Evolutionary conservation across 1,140 invertebrate species (phyloP).

Genomic region (Cydia splendana): DNA sequence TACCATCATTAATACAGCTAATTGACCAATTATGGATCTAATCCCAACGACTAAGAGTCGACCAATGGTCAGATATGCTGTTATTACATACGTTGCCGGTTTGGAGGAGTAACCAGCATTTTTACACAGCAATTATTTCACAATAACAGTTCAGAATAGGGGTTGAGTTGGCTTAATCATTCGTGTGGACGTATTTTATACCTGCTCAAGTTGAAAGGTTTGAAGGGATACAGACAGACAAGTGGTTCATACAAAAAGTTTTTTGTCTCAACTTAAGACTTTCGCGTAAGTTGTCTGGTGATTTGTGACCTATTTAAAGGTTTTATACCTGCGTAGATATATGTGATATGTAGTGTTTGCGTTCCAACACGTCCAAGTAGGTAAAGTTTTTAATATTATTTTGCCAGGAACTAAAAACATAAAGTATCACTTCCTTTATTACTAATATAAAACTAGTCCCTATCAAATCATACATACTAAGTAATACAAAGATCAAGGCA

Average conservation of each 20-base stretch:
- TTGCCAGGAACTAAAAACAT: too few species aligned
- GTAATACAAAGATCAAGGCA: not conserved
- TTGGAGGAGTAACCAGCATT: not conserved
- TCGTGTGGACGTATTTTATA: not conserved
- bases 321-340: too few species aligned
- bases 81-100: not conserved
- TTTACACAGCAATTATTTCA: constrained; percentile 7
- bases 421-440: too few species aligned
- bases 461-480: not conserved
- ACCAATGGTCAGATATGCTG: too few species aligned
- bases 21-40: too few species aligned
- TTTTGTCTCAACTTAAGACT: not conserved
- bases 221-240: not conserved
- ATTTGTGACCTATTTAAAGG: not conserved
- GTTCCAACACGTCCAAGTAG: too few species aligned
- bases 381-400: too few species aligned
- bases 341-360: not conserved
- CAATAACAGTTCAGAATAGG: not conserved
- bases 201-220: not conserved
- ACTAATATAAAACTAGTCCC: too few species aligned
- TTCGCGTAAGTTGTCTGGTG: not conserved
- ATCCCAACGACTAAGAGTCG: too few species aligned
- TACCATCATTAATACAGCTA: not conserved
- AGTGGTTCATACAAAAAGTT: not conserved
- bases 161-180: not conserved